A percentile compares a stretch with the other conserved stretches of the same genome.
Conservation (phyloP, 2,888 invertebrate species). For the Seladonia tumulorum region DNA sequence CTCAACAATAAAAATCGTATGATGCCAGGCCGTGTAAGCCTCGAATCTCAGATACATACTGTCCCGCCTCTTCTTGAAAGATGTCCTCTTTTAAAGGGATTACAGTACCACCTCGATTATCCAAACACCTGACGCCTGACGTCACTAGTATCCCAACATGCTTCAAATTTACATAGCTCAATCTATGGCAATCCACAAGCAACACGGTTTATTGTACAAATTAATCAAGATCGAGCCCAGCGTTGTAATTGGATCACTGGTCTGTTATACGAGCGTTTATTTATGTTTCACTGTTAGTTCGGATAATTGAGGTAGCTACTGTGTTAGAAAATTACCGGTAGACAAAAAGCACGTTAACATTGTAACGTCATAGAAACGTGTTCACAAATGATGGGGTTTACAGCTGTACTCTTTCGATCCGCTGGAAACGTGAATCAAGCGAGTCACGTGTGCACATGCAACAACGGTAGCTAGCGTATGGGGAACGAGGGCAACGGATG, state of each 20-base stretch:
- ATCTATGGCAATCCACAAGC: neutral
- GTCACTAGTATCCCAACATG: neutral
- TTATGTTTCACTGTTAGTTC: neutral
- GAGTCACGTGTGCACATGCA: neutral
- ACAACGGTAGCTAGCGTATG: neutral
- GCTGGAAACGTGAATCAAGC: neutral
- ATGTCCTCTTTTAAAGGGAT: slow-evolving; percentile 91
- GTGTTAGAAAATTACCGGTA: neutral
- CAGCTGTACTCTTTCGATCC: neutral
- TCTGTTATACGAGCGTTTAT: neutral
- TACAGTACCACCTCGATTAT: neutral
- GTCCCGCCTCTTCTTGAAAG: slow-evolving; percentile 96
- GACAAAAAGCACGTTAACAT: neutral
- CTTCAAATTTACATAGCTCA: neutral
- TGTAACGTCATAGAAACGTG: neutral
- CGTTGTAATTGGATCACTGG: too few relatives aligned
- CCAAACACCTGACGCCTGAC: neutral
- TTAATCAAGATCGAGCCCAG: neutral
- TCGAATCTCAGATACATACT: slow-evolving; percentile 87
- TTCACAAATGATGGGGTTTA: neutral
- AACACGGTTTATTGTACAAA: neutral
- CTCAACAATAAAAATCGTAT: neutral
- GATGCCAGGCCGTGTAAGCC: too few relatives aligned
- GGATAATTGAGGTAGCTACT: neutral
- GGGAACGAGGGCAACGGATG: neutral